Conservation (phyloP, 2,797 vertebrate species). For the Sebastolobus altivelis region DNA sequence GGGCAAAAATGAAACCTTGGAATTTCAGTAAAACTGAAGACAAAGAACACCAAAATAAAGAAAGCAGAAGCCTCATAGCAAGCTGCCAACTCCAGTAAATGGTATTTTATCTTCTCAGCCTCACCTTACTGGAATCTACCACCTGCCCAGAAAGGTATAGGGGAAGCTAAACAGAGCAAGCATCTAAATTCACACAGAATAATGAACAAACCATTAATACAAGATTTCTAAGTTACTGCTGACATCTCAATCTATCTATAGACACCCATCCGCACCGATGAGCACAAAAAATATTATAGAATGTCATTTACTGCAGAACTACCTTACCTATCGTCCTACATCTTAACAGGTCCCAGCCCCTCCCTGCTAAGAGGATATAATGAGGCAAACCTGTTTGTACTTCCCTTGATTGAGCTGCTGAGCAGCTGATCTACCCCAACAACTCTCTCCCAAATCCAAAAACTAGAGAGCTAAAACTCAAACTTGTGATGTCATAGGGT, state of each 20-base stretch:
- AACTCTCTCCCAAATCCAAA: no score
- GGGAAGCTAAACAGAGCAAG: no score
- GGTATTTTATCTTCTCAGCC: background rate
- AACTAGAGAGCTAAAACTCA: no score
- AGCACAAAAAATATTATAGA: background rate
- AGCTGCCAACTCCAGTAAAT: background rate
- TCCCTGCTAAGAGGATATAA: background rate
- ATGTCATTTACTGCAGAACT: background rate
- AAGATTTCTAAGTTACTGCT: background rate
- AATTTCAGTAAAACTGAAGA: background rate
- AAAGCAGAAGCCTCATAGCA: background rate
- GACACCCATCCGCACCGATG: no score
- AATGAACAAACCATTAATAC: background rate
- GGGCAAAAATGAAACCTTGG: background rate
- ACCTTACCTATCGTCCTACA: background rate
- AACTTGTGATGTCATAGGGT: no score
- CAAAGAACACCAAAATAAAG: background rate
- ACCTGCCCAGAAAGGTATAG: background rate
- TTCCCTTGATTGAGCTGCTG: background rate
- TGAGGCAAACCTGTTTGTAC: background rate
- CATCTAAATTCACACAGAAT: background rate
- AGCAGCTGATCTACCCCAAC: background rate
- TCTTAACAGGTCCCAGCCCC: background rate
- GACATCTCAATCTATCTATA: background rate
- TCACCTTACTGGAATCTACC: background rate